Percentiles rank a stretch among this genome's conserved stretches.
phyloP scores from a whole-genome alignment of 2,113 vertebrate genomes.

The Corythaeola cristata region DNA sequence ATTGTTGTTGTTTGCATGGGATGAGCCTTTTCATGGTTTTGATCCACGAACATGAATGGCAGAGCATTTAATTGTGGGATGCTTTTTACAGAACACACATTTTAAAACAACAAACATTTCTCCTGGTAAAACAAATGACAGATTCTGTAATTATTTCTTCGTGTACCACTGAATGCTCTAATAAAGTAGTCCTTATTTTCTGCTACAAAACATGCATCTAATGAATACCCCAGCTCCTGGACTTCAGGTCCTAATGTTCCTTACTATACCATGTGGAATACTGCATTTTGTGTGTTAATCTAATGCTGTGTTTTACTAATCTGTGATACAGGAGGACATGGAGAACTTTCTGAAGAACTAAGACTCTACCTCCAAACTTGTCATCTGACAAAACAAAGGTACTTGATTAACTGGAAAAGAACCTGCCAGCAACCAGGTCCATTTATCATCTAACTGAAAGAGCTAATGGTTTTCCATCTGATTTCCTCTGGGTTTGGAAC shows the following conservation, averaged over 20 bases:
- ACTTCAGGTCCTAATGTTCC: neutral
- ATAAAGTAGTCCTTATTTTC: slow-evolving; percentile 17
- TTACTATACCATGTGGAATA: neutral
- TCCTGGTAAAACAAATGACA: slow-evolving; percentile 5
- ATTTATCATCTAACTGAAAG: neutral
- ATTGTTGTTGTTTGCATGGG: slow-evolving; percentile 27
- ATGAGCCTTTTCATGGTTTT: neutral
- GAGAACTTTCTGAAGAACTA: neutral
- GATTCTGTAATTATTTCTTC: slow-evolving; percentile 19
- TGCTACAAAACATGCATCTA: neutral
- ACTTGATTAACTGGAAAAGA: neutral
- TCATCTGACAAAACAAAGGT: neutral
- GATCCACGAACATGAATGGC: neutral
- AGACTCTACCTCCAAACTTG: neutral
- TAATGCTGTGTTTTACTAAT: neutral
- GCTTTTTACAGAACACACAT: neutral
- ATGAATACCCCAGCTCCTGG: neutral
- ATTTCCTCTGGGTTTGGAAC: neutral
- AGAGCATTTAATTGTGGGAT: neutral
- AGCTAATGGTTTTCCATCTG: neutral
- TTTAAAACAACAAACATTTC: slow-evolving; percentile 23
- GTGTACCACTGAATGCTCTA: neutral
- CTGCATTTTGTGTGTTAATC: neutral
- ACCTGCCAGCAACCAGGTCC: neutral
- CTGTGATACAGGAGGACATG: neutral